A percentile compares a stretch with the other conserved stretches of the same genome.
phyloP scores from a whole-genome alignment of 2,113 vertebrate genomes.

The Merops nubicus region DNA sequence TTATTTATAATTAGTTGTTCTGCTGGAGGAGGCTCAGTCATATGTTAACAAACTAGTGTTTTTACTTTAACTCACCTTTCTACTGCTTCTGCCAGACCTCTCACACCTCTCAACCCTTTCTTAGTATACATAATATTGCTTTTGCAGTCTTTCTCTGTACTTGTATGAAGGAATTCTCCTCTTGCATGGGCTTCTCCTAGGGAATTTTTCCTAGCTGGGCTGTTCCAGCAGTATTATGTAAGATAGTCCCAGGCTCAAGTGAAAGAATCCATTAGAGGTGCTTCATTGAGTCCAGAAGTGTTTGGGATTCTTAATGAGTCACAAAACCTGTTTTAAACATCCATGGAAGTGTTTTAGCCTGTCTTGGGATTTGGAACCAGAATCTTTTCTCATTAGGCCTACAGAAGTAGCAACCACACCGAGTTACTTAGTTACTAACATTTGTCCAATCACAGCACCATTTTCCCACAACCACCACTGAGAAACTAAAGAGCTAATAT shows the following conservation, averaged over 20 bases:
- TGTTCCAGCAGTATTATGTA: background rate
- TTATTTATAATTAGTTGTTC: background rate
- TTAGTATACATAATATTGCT: background rate
- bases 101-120: background rate
- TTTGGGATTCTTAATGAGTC: background rate
- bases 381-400: background rate
- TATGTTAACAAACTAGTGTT: background rate
- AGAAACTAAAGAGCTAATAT: background rate
- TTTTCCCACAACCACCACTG: background rate
- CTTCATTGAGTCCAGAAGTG: background rate
- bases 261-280: background rate
- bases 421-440: rapidly evolving
- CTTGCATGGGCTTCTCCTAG: background rate
- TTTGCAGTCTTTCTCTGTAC: background rate
- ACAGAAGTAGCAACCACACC: background rate
- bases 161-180: background rate
- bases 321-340: background rate
- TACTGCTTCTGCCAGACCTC: background rate
- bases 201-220: background rate
- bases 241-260: rapidly evolving
- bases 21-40: background rate
- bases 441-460: background rate
- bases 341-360: background rate
- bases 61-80: background rate
- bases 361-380: background rate